Conservation (phyloP, 2,113 vertebrate species). For the Geococcyx californianus region DNA sequence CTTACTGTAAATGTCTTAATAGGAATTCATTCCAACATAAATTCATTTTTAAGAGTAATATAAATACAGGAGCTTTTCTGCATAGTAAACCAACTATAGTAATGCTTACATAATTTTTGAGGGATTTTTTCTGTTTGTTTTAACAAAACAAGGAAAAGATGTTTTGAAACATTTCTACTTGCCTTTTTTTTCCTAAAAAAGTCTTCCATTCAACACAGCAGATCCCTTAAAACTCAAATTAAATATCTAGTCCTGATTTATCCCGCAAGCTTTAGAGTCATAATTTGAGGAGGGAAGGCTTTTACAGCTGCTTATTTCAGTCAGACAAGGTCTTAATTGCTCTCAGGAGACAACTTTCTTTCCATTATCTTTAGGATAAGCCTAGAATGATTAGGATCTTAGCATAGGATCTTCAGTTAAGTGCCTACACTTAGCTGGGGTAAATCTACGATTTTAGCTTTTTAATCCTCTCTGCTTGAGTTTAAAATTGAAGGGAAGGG, state of each 20-base stretch:
- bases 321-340: constrained; percentile 17
- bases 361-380: constrained; percentile 37
- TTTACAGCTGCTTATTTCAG: constrained; percentile 25
- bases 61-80: not conserved
- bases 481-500: not conserved
- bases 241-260: constrained; percentile 47
- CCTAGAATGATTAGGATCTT: constrained; percentile 31
- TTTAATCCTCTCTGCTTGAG: not conserved
- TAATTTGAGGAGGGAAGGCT: not conserved
- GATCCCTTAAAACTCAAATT: not conserved
- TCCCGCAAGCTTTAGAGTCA: not conserved
- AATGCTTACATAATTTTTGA: not conserved
- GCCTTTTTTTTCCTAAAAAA: not conserved
- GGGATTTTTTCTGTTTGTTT: not conserved
- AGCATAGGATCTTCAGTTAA: not conserved
- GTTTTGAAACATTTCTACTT: not conserved
- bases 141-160: not conserved
- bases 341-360: constrained; percentile 31
- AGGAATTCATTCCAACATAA: not conserved
- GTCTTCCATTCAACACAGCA: not conserved
- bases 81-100: not conserved
- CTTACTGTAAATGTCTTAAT: not conserved
- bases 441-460: constrained; percentile 8
- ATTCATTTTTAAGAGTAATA: not conserved
- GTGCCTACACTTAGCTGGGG: not conserved